These are phyloP conservation scores for Lontra canadensis DNA, from an alignment of 2,113 vertebrate genomes.

Conservation along the genomic window DNA sequence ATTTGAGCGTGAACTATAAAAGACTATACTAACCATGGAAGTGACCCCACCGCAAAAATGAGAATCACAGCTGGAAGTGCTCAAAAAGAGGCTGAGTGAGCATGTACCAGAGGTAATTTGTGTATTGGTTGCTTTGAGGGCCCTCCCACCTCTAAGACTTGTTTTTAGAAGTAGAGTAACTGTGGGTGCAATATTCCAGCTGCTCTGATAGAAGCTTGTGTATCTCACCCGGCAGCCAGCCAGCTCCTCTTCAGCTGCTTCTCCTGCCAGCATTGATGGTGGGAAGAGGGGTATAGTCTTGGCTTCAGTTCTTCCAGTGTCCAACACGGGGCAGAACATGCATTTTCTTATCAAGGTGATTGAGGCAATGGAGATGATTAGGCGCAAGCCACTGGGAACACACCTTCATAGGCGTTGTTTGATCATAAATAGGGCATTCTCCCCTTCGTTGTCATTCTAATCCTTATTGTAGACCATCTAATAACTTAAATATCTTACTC, in stretches of 20 bases:
- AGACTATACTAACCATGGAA: not conserved
- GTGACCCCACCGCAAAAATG: not conserved
- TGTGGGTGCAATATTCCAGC: not conserved
- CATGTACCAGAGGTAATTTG: not conserved
- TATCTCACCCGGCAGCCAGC: no score
- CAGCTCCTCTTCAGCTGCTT: not conserved
- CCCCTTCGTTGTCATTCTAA: not conserved
- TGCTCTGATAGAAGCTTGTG: not conserved
- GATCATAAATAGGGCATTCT: not conserved
- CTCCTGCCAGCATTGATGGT: no score
- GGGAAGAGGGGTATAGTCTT: no score
- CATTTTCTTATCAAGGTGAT: not conserved
- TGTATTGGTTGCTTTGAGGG: not conserved
- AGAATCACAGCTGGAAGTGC: not conserved
- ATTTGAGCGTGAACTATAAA: not conserved
- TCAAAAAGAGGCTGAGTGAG: not conserved
- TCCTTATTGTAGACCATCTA: not conserved
- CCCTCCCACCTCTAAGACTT: not conserved
- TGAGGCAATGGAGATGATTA: not conserved
- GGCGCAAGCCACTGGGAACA: not conserved
- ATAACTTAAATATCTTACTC: not conserved
- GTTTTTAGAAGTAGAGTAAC: not conserved
- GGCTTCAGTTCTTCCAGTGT: not conserved
- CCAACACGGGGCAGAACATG: not conserved
- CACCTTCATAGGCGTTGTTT: not conserved